A percentile compares a stretch with the other conserved stretches of the same genome.
Conservation (phyloP, 2,888 invertebrate genomes). For the Andrena chrysosceles region DNA sequence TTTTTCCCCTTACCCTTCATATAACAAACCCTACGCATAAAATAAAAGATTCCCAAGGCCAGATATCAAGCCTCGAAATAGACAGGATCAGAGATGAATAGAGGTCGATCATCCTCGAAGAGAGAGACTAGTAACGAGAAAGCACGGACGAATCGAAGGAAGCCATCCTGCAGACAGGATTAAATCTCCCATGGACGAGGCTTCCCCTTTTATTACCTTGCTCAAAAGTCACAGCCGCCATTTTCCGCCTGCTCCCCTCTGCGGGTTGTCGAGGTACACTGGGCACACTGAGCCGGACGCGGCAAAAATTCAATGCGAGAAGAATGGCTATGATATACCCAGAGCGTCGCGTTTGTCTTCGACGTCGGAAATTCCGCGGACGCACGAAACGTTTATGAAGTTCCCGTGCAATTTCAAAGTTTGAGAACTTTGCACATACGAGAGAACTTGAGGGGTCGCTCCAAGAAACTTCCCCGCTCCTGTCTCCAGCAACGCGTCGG, state of each 20-base stretch:
- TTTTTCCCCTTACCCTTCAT: no score
- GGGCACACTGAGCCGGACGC: constrained; percentile 32
- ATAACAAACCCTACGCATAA: neutral
- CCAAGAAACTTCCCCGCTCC: constrained; percentile 27
- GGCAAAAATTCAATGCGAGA: constrained; percentile 40
- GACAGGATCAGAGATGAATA: neutral
- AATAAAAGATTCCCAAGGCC: neutral
- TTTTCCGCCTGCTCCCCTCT: constrained; percentile 11
- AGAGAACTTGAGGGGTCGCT: constrained; percentile 11
- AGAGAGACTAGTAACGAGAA: constrained; percentile 25
- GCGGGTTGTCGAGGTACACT: constrained; percentile 14
- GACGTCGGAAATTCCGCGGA: constrained; percentile 41
- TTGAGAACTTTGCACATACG: constrained; percentile 50
- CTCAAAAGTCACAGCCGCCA: constrained; percentile 38
- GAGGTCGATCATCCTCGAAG: neutral
- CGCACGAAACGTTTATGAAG: constrained; percentile 41
- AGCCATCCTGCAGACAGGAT: constrained; percentile 50
- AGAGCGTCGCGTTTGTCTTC: constrained; percentile 21
- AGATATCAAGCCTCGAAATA: neutral
- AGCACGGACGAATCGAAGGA: constrained; percentile 24
- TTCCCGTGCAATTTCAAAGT: constrained; percentile 47
- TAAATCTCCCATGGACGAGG: constrained; percentile 39
- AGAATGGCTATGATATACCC: constrained; percentile 16
- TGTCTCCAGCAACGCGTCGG: constrained; percentile 9
- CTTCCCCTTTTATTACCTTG: constrained; percentile 56